Evolutionary conservation across 2,888 invertebrate genomes (phyloP), one percentile per base, ranked within the genome.

Genomic region (Ichneumon xanthorius): DNA sequence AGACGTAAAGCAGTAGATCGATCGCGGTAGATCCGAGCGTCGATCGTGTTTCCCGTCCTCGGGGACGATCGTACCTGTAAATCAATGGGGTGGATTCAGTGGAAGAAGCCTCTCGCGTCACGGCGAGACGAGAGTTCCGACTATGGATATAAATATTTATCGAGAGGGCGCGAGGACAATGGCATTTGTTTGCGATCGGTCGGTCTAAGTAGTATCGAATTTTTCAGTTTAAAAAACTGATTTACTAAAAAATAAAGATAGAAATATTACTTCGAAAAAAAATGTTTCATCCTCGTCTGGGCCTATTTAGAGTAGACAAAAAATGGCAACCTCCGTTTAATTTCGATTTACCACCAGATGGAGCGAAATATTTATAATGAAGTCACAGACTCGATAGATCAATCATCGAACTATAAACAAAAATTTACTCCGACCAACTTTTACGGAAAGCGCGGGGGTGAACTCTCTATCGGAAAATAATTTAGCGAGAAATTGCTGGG

Each of bases 11-110:
- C 45, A 50, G 67, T 67, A 63, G 85, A 82, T 85, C 85, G 85
- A 88, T 89, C 88, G 87, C 87, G 79, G 77, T 88, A 89, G 91
- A 91, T 90, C 45, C 89, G 91, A 90, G 90, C 89, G 88, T 72
- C 88, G 89, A 91, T 91, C 89, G 89, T 87, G 87, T 90, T 86
- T 86, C 65, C 65, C 76, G 76, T 76, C 76, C 33, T 4, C 14
- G 7, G 14, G 22, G 5, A n/a, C 37, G 76, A 86, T 87, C 87
- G 84, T 83, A 77, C 88, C 88, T 89, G 90, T 92, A 90, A 89
- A 91, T 91, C 92, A 91, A 89, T 70, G 72, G 67, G 61, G 76
- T 45, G 65, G 86, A 86, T 80, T 86, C 75, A 84, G 78, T 73
- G 61, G 26, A 72, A 68, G 68, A 30, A 55, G 50, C 50, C 33